Base-by-base conservation (phyloP, 1,140 invertebrate genomes). In the Sesamia nonagrioides region DNA sequence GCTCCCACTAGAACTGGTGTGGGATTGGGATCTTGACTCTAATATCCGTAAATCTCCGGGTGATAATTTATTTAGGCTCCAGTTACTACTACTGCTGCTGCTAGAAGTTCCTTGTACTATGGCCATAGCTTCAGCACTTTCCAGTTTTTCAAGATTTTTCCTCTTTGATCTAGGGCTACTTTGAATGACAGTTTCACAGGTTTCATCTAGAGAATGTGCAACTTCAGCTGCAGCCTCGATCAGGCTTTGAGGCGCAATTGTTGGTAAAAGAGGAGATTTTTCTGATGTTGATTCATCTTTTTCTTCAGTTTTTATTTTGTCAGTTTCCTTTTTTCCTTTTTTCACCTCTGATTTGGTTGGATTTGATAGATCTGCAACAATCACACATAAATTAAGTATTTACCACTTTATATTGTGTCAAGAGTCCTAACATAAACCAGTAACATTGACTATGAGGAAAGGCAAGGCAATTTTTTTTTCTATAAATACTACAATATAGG, bases 201-300 rank as follows among this genome's bases (percentile, higher is more conserved):
- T 96, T 83, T 96, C 96, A 82, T 97, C 97, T 13, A 97, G 84
- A n/a, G 96, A 96, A 68, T 95, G 96, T 2, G 96, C 96, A 1
- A 97, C 96, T 86, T 96, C 96, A 0, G 96, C 96, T 0, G 96
- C 96, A 1, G 96, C 96, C 88, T 97, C 96, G n/a, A 97, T 85
- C 9, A 97, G 89, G 63, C 85, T 92, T 82, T 90, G 89, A 0
- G 91, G 82, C 40, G 82, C 83, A 45, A 83, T 86, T 1, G 83
- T 82, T 35, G 77, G 61, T 3, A 83, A 35, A 17, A 42, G 8
- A 45, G 84, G 75, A 18, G 83, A 80, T 79, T 91, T 91, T 37
- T 90, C 87, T 35, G 73, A 63, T 3, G 77, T 6, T 56, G 56
- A 71, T n/a, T 84, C 84, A 45, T 90, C 89, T 7, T 63, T 63